Percentiles rank a stretch among this genome's conserved stretches.
Conservation (phyloP, 2,113 vertebrate genomes). For the Athene noctua region DNA sequence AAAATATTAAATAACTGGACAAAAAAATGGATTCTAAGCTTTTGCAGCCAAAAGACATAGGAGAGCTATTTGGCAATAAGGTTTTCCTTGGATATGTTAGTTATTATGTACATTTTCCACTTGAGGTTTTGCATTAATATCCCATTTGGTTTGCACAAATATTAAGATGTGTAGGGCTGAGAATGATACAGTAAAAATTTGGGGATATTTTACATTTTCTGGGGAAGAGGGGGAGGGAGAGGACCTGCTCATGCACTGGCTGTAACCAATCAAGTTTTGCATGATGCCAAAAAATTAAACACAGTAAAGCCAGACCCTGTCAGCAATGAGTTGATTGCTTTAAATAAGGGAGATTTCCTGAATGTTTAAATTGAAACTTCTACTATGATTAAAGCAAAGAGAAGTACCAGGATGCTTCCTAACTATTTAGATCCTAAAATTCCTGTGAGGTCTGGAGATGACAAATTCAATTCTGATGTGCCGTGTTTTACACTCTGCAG, state of each 20-base stretch:
- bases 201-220: slow-evolving; percentile 40
- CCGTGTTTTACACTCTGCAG: slow-evolving; percentile 84
- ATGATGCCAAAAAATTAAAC: slow-evolving; percentile 82
- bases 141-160: slow-evolving; percentile 11
- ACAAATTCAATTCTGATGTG: slow-evolving; percentile 89
- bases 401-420: slow-evolving; percentile 81
- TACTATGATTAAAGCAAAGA: slow-evolving; percentile 85
- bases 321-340: slow-evolving; percentile 82
- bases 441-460: slow-evolving; percentile 86
- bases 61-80: neutral
- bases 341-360: slow-evolving; percentile 88
- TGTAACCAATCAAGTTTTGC: slow-evolving; percentile 79
- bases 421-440: slow-evolving; percentile 84
- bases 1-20: neutral
- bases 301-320: slow-evolving; percentile 78
- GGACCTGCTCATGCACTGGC: slow-evolving; percentile 60
- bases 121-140: slow-evolving; percentile 5
- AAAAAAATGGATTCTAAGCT: neutral
- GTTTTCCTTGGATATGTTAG: neutral
- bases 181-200: slow-evolving; percentile 45
- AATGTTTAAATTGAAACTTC: slow-evolving; percentile 85
- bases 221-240: neutral
- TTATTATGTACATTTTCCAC: slow-evolving; percentile 28
- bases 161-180: neutral
- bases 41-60: neutral